These are phyloP conservation scores for Panurus biarmicus DNA, from an alignment of 2,113 vertebrate genomes.

Conservation along the genomic window DNA sequence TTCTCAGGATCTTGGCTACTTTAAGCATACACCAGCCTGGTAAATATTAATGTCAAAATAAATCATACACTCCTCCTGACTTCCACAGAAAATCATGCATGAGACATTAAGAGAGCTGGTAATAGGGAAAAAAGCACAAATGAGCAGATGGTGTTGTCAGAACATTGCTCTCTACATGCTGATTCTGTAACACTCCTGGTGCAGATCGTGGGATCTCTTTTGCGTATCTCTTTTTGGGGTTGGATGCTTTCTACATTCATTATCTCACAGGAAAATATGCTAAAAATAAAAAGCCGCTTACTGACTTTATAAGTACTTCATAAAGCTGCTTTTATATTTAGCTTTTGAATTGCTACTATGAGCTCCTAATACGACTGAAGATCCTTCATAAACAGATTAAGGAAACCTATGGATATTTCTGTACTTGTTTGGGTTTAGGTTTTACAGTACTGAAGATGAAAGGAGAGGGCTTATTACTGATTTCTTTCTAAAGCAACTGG, in stretches of 20 bases:
- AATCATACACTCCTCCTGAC: conserved; percentile 20
- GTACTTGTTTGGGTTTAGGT: background rate
- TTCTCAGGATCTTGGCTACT: background rate
- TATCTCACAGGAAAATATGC: background rate
- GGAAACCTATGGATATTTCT: background rate
- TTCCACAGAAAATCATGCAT: conserved; percentile 31
- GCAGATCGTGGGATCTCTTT: background rate
- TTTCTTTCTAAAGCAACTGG: background rate
- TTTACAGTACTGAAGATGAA: background rate
- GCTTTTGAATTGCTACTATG: conserved; percentile 34
- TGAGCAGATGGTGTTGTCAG: conserved; percentile 56
- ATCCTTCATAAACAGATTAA: conserved; percentile 29
- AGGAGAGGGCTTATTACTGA: background rate
- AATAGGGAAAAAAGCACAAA: background rate
- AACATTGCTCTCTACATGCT: conserved; percentile 16
- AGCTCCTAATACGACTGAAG: background rate
- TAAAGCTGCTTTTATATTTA: conserved; percentile 53
- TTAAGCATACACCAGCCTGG: background rate
- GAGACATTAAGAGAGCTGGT: background rate
- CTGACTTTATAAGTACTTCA: conserved; percentile 13
- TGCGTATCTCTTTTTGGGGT: background rate
- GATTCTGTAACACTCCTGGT: conserved; percentile 1
- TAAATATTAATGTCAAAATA: conserved; percentile 49
- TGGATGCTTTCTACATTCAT: conserved; percentile 6
- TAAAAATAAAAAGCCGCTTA: conserved; percentile 48